Percentiles rank a stretch among this genome's conserved stretches.
These are phyloP conservation scores for Brevipalpus yothersi DNA, from an alignment of 1,140 invertebrate species.

Conservation along the genomic window DNA sequence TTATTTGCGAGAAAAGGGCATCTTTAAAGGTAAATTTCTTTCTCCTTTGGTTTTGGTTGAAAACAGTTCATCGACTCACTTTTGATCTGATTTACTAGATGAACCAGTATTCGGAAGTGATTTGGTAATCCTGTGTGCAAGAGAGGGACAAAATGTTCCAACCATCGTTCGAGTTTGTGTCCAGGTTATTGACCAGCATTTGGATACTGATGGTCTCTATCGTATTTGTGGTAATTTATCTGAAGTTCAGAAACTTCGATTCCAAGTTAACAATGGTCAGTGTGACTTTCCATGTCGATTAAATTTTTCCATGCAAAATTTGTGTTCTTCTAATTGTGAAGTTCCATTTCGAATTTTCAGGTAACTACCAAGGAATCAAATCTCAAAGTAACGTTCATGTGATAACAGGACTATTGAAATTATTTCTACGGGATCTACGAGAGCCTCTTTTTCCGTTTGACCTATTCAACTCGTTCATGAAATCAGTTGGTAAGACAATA, in stretches of 20 bases:
- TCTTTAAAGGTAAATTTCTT: constrained; percentile 31
- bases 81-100: constrained; percentile 18
- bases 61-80: neutral
- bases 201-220: constrained; percentile 55
- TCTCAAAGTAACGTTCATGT: constrained; percentile 58
- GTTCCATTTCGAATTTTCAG: constrained; percentile 15
- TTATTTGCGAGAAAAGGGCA: constrained; percentile 45
- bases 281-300: neutral
- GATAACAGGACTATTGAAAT: constrained; percentile 63
- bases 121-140: constrained; percentile 38
- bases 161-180: constrained; percentile 51
- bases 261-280: constrained; percentile 26
- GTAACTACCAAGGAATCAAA: constrained; percentile 35
- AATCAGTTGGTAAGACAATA: constrained; percentile 32
- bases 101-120: constrained; percentile 59
- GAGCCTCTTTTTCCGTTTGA: constrained; percentile 59
- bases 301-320: neutral
- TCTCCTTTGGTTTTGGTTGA: neutral
- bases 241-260: constrained; percentile 52
- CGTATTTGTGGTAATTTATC: constrained; percentile 61
- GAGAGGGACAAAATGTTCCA: constrained; percentile 36
- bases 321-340: neutral
- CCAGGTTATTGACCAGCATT: constrained; percentile 45
- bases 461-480: constrained; percentile 41
- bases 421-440: constrained; percentile 76